Percentiles rank a stretch among this genome's conserved stretches.
phyloP scores from a whole-genome alignment of 2,797 vertebrate genomes.

The Perodicticus potto region DNA sequence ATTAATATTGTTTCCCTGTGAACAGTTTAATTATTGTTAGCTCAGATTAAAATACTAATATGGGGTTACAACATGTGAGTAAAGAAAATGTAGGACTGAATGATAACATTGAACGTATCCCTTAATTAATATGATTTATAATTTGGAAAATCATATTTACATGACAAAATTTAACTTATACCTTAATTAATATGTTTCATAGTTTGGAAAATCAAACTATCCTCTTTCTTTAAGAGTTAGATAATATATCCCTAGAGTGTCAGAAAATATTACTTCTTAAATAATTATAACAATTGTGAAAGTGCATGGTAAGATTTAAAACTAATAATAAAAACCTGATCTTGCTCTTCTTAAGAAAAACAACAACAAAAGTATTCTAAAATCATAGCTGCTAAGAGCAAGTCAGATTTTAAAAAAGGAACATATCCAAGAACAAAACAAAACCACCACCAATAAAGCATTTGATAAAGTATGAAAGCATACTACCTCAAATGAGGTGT shows the following conservation, averaged over 20 bases:
- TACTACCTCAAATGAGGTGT: not conserved
- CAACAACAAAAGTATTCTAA: not conserved
- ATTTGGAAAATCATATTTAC: not conserved
- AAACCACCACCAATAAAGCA: not conserved
- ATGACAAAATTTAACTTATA: not conserved
- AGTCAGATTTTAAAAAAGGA: not conserved
- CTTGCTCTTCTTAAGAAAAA: not conserved
- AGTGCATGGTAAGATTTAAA: not conserved
- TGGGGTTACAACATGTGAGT: not conserved
- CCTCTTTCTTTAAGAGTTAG: not conserved
- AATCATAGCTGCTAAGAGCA: not conserved
- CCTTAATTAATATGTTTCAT: not conserved
- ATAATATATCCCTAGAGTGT: not conserved
- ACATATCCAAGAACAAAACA: not conserved
- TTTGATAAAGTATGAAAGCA: constrained; percentile 1
- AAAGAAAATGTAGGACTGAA: not conserved
- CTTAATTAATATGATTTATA: not conserved
- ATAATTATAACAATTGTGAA: not conserved
- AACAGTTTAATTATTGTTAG: not conserved
- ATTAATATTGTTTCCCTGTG: not conserved
- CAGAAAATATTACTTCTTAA: not conserved
- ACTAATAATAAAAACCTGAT: not conserved
- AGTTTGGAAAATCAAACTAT: not conserved
- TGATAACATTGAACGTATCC: not conserved
- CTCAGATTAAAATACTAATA: not conserved